Evolutionary conservation across 2,113 vertebrate species (phyloP).

Genomic region (Macquaria australasica): DNA sequence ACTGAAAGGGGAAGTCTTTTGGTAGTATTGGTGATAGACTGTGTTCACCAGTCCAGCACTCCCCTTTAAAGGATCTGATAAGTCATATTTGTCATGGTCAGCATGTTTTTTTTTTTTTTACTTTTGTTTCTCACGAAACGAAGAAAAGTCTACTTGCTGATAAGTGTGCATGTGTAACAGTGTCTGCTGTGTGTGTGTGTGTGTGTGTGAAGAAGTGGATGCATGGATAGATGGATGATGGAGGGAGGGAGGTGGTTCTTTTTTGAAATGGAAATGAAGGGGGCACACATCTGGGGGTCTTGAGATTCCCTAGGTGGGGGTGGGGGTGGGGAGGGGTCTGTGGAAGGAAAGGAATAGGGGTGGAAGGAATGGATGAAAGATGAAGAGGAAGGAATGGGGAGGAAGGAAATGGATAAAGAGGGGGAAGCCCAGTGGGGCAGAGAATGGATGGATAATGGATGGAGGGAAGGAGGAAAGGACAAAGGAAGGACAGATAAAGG

Average conservation of each 20-base stretch:
- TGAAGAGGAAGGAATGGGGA: conserved; percentile 30
- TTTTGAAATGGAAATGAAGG: conserved; percentile 83
- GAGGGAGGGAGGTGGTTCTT: conserved; percentile 64
- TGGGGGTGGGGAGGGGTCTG: conserved; percentile 32
- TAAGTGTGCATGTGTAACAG: conserved; percentile 34
- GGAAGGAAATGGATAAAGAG: conserved; percentile 17
- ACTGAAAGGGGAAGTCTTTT: conserved; percentile 41
- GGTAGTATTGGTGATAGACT: background rate
- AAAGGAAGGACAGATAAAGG: background rate
- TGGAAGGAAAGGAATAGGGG: no score
- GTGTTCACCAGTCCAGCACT: background rate
- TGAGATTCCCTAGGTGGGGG: no score
- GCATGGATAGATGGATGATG: conserved; percentile 62
- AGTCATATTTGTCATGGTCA: conserved; percentile 42
- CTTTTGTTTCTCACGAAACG: background rate
- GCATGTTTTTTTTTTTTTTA: conserved; percentile 2
- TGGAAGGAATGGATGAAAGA: no score
- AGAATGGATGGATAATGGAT: background rate
- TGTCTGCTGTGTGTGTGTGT: conserved; percentile 24
- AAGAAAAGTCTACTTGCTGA: conserved; percentile 21
- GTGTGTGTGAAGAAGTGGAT: conserved; percentile 43
- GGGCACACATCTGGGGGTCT: conserved; percentile 83
- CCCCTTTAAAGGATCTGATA: conserved; percentile 34
- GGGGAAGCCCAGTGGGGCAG: conserved; percentile 13
- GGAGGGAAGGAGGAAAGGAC: background rate